Evolutionary conservation across 1,140 invertebrate species (phyloP).

Genomic region (Heliconius melpomene): DNA sequence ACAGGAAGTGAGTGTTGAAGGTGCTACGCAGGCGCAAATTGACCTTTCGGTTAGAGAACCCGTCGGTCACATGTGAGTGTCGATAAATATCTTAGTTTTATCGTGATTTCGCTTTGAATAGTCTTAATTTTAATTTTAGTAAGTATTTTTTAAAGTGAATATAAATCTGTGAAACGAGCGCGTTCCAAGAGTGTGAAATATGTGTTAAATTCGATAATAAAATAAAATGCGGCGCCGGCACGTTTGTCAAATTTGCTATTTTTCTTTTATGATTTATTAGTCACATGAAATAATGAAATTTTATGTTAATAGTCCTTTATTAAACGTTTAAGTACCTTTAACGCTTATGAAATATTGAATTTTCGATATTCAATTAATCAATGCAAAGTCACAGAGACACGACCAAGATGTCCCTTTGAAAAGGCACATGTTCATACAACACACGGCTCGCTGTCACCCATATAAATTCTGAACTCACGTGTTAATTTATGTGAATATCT

Average conservation of each 20-base stretch:
- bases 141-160: conserved; percentile 78
- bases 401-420: conserved; percentile 65
- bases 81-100: conserved; percentile 81
- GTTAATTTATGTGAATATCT: conserved; percentile 39
- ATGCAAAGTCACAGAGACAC: conserved; percentile 57
- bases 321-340: neutral
- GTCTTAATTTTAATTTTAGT: conserved; percentile 73
- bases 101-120: conserved; percentile 71
- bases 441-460: conserved; percentile 43
- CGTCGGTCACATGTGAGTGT: conserved; percentile 82
- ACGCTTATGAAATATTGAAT: neutral
- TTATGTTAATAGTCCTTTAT: neutral
- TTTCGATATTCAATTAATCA: conserved; percentile 37
- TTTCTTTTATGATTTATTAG: conserved; percentile 61
- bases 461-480: conserved; percentile 37
- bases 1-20: conserved; percentile 80
- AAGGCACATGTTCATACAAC: conserved; percentile 71
- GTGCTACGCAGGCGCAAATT: conserved; percentile 82
- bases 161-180: conserved; percentile 68
- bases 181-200: conserved; percentile 60
- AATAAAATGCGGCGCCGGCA: conserved; percentile 73
- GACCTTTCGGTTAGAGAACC: conserved; percentile 82
- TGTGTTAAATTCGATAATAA: conserved; percentile 68
- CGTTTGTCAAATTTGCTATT: conserved; percentile 76
- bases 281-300: conserved; percentile 52